A percentile compares a stretch with the other conserved stretches of the same genome.
These are phyloP conservation scores for Eretmocerus hayati DNA, from an alignment of 2,888 invertebrate genomes.

Conservation along the genomic window DNA sequence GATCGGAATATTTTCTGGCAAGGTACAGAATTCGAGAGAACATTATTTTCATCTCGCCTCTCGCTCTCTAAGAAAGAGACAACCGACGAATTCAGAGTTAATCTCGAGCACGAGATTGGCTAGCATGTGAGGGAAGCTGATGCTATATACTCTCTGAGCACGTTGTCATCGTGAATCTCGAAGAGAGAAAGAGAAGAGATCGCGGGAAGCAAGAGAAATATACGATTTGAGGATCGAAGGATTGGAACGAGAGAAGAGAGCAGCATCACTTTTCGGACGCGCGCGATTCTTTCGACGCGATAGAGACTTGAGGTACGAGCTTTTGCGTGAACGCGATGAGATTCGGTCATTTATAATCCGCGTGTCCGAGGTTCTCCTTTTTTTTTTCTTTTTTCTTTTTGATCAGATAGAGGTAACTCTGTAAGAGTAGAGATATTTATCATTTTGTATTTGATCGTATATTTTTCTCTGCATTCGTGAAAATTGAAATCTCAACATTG, in stretches of 20 bases:
- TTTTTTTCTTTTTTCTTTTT: background rate
- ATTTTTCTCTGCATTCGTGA: too few relatives aligned
- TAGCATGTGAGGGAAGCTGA: slow-evolving; percentile 17
- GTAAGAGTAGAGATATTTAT: background rate
- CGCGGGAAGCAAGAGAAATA: slow-evolving; percentile 1
- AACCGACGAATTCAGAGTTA: slow-evolving; percentile 24
- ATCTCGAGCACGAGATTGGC: slow-evolving; percentile 14
- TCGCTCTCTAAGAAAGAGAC: too few relatives aligned
- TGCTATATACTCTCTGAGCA: too few relatives aligned
- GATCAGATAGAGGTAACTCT: background rate
- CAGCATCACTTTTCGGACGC: slow-evolving; percentile 5
- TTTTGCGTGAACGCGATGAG: slow-evolving; percentile 40
- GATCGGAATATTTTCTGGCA: slow-evolving; percentile 19
- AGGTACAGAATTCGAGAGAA: too few relatives aligned
- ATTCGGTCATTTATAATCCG: slow-evolving; percentile 43
- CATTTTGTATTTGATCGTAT: slow-evolving; percentile 17
- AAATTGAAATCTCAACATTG: too few relatives aligned
- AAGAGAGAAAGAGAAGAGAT: background rate
- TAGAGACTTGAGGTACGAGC: slow-evolving; percentile 36
- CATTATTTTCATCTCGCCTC: too few relatives aligned
- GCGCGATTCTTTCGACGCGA: slow-evolving; percentile 40
- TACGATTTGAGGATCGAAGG: slow-evolving; percentile 4
- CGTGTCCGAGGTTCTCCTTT: slow-evolving; percentile 8
- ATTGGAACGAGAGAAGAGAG: slow-evolving; percentile 20
- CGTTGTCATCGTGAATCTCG: slow-evolving; percentile 20